Base-by-base conservation (phyloP, 2,113 vertebrate species). In the Eurypyga helias region DNA sequence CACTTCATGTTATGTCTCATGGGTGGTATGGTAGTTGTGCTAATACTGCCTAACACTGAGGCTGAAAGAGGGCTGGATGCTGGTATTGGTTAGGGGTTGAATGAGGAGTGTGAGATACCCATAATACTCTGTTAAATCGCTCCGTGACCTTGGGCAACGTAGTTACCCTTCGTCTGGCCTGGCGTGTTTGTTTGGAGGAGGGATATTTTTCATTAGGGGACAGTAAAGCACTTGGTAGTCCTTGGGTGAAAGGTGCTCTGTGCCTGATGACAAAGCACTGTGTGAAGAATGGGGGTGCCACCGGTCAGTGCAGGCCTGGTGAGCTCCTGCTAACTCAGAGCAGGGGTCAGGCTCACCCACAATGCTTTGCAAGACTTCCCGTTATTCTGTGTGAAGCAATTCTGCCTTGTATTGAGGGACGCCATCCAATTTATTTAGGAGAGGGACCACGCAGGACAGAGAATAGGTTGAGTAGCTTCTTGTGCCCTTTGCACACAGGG, bases 1-100 rank as follows among this genome's bases (percentile, higher is more conserved):
- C 8, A 15, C 31, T 52, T 46, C 70, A 10, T 0, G 1, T 41
- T 75, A 10, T 0, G 1, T 41, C 28, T 58, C 25, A 9, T 52
- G 9, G 2, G 6, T 62, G 25, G 8, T 76, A 10, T 19, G 36
- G 29, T 54, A 67, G 33, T 81, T 62, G 54, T 95, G 29, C n/a
- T 78, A 25, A 29, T 69, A 9, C 0, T 31, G 10, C 48, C 34
- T 75, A 23, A 38, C 1, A 0, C 49, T 54, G 65, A n/a, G 49
- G 16, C 60, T 41, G 60, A 54, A 31, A 38, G 10, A 71, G 62
- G 48, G 33, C 6, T 84, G 20, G 13, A 4, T 0, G 2, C 24
- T 34, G 18, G 20, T 38, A 10, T 15, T 17, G 17, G n/a, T 43
- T 62, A 38, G 69, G 19, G 29, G 14, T 55, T 57, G 54, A 72